Conservation (phyloP, 1,140 invertebrate genomes). For the Diachasmimorpha longicaudata region DNA sequence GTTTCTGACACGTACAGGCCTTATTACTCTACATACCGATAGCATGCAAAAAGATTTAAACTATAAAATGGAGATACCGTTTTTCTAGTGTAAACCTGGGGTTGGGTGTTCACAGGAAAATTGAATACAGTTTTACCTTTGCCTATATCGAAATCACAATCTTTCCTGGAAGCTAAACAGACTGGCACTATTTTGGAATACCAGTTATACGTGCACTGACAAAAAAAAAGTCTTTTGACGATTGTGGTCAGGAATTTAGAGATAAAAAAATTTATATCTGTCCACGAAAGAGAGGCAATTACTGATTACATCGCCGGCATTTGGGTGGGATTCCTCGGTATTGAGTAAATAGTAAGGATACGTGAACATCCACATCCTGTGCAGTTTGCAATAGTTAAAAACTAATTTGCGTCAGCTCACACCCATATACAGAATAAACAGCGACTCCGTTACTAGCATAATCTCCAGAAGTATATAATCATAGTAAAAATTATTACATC, state of each 20-base stretch:
- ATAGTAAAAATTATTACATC: background rate
- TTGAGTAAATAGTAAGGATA: background rate
- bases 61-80: background rate
- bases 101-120: background rate
- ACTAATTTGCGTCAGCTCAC: background rate
- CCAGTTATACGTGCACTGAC: background rate
- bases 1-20: background rate
- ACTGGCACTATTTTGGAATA: background rate
- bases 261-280: too few relatives aligned
- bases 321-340: background rate
- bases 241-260: too few relatives aligned
- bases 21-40: background rate
- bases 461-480: background rate
- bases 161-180: background rate
- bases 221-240: too few relatives aligned
- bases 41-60: background rate
- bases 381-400: background rate
- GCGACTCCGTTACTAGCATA: background rate
- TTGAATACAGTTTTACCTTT: background rate
- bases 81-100: background rate
- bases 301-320: background rate
- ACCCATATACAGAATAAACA: background rate
- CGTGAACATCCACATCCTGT: background rate
- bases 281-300: too few relatives aligned
- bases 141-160: background rate